These are phyloP conservation scores for Pristionchus arcanus DNA, from an alignment of 2,888 invertebrate genomes.

Conservation along the genomic window DNA sequence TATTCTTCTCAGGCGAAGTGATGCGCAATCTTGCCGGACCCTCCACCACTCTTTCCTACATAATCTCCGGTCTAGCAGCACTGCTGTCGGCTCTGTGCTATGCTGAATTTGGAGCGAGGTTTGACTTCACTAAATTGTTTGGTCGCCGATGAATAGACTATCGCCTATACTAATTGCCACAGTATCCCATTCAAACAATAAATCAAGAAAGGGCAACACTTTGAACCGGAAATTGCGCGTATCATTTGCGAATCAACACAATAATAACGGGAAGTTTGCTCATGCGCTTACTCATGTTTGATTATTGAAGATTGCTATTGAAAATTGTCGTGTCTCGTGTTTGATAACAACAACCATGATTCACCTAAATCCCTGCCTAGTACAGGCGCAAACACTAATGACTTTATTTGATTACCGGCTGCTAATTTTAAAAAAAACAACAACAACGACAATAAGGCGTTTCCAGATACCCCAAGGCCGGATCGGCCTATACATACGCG, in stretches of 20 bases:
- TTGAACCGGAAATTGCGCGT: neutral
- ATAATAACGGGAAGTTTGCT: neutral
- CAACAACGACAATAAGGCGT: too few species aligned
- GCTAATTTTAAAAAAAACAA: too few species aligned
- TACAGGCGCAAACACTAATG: neutral
- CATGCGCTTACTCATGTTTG: slow-evolving; percentile 6
- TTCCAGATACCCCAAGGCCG: slow-evolving; percentile 87
- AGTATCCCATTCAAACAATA: neutral
- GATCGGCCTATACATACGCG: slow-evolving; percentile 87
- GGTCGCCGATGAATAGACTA: slow-evolving; percentile 59
- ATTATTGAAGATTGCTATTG: neutral
- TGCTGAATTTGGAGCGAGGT: slow-evolving; percentile 81
- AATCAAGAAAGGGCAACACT: neutral
- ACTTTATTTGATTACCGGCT: neutral
- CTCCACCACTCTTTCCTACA: slow-evolving; percentile 88
- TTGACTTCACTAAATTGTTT: too few species aligned
- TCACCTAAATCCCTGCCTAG: neutral
- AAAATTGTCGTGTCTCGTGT: neutral
- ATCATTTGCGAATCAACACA: neutral
- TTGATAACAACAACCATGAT: neutral
- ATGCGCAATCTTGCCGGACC: slow-evolving; percentile 91
- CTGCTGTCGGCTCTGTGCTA: slow-evolving; percentile 88
- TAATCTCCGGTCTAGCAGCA: slow-evolving; percentile 90
- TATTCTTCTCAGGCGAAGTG: slow-evolving; percentile 85
- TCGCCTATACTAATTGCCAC: too few species aligned